A percentile compares a stretch with the other conserved stretches of the same genome.
Evolutionary conservation across 2,888 invertebrate species (phyloP).

Genomic region (Cheilosia soror): DNA sequence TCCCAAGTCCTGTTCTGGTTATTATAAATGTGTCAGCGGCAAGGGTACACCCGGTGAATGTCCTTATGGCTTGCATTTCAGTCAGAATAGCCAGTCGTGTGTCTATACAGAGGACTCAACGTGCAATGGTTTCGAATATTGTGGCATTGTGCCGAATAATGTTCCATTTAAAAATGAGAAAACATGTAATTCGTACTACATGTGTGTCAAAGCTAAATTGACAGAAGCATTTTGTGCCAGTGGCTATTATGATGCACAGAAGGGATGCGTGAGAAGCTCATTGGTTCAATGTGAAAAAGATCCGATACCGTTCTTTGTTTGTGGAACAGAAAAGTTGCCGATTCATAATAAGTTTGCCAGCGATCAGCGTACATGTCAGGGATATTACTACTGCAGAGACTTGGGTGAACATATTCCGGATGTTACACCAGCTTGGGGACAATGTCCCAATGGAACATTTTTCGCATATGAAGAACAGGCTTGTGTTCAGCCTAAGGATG

Average conservation of each 20-base stretch:
- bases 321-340: conserved; percentile 79
- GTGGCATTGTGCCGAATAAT: conserved; percentile 77
- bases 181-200: conserved; percentile 78
- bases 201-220: conserved; percentile 66
- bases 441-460: conserved; percentile 77
- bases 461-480: conserved; percentile 76
- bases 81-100: conserved; percentile 72
- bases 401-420: conserved; percentile 78
- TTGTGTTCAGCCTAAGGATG: conserved; percentile 74
- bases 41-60: conserved; percentile 74
- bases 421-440: conserved; percentile 76
- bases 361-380: conserved; percentile 80
- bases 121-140: conserved; percentile 78
- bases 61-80: conserved; percentile 74
- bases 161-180: conserved; percentile 76
- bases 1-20: conserved; percentile 78
- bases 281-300: conserved; percentile 77
- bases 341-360: conserved; percentile 77
- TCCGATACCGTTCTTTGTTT: conserved; percentile 78
- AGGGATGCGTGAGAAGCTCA: conserved; percentile 76
- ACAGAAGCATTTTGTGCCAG: conserved; percentile 61
- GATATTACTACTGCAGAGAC: conserved; percentile 79
- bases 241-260: conserved; percentile 76
- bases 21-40: conserved; percentile 77
- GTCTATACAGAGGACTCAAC: conserved; percentile 72